Base-by-base conservation (phyloP, 1,140 invertebrate species). In the Drosophila miranda region DNA sequence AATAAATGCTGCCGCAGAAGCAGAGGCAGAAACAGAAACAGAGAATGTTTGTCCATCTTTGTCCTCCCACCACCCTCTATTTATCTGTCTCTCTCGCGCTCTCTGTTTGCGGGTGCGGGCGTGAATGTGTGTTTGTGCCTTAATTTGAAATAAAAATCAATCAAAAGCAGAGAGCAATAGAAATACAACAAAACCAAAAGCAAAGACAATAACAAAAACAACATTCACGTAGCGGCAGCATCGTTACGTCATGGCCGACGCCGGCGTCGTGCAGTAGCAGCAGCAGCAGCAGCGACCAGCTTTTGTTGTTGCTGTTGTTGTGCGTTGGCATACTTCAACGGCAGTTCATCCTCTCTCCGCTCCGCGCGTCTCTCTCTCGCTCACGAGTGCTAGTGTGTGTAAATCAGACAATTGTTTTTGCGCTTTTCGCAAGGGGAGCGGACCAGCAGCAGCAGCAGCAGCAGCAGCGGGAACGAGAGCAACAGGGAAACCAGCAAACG, bases 191-290 rank as follows among this genome's bases (percentile, higher is more conserved):
- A 66, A 54, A 62, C 14, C 19, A 46, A 57, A 49, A 50, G n/a
- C 30, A 59, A 49, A 38, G 3, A 43, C 11, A 51, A 63, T 45
- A 53, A 50, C 30, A 50, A 52, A 50, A 60, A 42, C 49, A 62
- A 53, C 46, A 19, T 16, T 14, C 26, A 19, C 38, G 8, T 26
- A 19, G n/a, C 16, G 13, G 44, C 16, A 23, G 30, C 34, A 28
- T 21, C 49, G 46, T 73, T 73, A 73, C 70, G 70, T 73, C 70
- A 73, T 73, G 57, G 67, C 56, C 42, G 41, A 53, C 64, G 63
- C 48, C 7, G 43, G 19, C 43, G 42, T 61, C 52, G 51, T 28
- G 43, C 19, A 56, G 50, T 19, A 52, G 50, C 50, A 52, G 50
- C 34, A 38, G 34, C 30, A 11, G 34, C 34, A 38, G 34, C 34